Evolutionary conservation across 2,797 vertebrate genomes (phyloP), one percentile per base, ranked within the genome.

Genomic region (Novumbra hubbsi): DNA sequence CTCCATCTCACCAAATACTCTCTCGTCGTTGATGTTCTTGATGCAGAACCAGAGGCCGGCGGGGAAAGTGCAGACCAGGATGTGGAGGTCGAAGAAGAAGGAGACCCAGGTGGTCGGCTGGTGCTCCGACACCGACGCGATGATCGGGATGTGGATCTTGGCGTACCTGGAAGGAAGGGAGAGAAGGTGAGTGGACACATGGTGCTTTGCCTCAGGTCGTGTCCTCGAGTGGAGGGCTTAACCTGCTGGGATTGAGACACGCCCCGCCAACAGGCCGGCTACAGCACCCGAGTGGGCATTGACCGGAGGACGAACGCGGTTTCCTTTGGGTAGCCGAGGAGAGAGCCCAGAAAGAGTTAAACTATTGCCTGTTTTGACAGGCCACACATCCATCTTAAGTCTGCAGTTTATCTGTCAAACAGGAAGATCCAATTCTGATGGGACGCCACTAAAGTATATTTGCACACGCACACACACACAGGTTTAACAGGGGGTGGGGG

Each of bases 11-110:
- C 96, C 96, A 89, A 98, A 98, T 71, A 97, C 96, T 81, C 96
- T 94, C 83, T 98, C 96, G 75, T 98, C 96, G 60, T 96, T 98
- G 94, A 98, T 95, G 91, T 98, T 98, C 94, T 97, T 98, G 94
- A 99, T 99, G 91, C 98, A 99, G 95, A 99, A 99, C 98, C 98
- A 99, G 67, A 99, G 96, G 81, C 98, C 98, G 69, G 98, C 97
- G 80, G 98, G 98, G 91, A 99, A 99, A 73, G 97, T 98, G 94
- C 97, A 98, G 77, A 99, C 96, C 88, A 99, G 93, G 93, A 99
- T 99, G 94, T 99, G 97, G 66, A 99, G 97, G 93, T 99, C 97
- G 87, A 99, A 99, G 94, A 99, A 99, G 94, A 99, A 99, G 83
- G 98, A 99, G 78, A 99, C 98, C 98, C 97, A 99, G 49, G 98